Evolutionary conservation across 53 echinoderm and acorn worm species (phyloP), one percentile per base, ranked within the genome.

Genomic region (Arbacia lixula): DNA sequence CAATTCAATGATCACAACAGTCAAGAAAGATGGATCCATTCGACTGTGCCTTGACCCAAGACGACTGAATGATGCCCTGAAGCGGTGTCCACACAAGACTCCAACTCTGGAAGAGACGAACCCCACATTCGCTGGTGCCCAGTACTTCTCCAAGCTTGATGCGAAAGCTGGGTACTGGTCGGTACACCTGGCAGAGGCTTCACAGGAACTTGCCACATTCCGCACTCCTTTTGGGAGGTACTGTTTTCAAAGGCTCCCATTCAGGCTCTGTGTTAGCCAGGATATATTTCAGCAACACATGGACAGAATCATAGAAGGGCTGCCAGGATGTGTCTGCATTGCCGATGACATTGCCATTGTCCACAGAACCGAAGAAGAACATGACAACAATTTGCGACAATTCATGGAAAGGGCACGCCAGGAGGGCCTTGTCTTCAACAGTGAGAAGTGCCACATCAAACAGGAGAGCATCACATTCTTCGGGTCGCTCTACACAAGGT

Each of bases 121-220:
- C 36, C 91, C 90, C 0, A 74, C 42, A 17, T 90, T 91, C 31
- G 43, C 90, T 1, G 53, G 88, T 2, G 87, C 93, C 0, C 83
- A 69, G 20, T 85, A 38, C 39, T 93, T 89, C 37, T 84, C 84
- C 1, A 93, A 90, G 50, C 53, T 93, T 2, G 90, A 93, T 32
- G 94, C 88, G 1, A 91, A 91, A 64, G 86, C 90, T 36, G 91
- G 88, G 5, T 91, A 93, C 65, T 91, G 91, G 94, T 91, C 90
- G 36, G 86, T 93, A 6, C 88, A 58, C 27, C 71, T 91, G 24
- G 84, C 63, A 17, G 24, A 46, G 27, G 76, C 87, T 2, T 84
- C 84, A 12, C 86, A 90, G 37, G 84, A 90, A 42, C 83, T 90
- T 6, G 88, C 91, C 3, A 91, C 78, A 1, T 91, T 94, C 87